phyloP scores from a whole-genome alignment of 1,140 invertebrate species.

The Drosophila prosaltans region DNA sequence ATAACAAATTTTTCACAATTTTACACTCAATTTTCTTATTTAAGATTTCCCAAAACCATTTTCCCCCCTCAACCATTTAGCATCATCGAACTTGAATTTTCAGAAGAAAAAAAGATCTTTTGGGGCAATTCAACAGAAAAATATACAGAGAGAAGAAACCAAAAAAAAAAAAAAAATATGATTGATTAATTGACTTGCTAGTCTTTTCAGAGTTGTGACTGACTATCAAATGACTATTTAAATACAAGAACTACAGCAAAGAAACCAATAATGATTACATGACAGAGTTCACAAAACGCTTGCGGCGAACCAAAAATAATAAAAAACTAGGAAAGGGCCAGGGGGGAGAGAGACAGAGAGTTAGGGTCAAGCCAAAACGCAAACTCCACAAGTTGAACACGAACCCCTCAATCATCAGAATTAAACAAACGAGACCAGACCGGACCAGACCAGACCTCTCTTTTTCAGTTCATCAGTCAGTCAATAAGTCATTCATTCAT shows the following conservation, averaged over 20 bases:
- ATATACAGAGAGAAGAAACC: neutral
- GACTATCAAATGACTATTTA: slow-evolving; percentile 65
- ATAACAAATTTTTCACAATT: slow-evolving; percentile 20
- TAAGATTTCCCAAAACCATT: slow-evolving; percentile 17
- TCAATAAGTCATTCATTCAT: neutral
- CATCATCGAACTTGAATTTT: neutral
- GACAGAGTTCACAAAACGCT: slow-evolving; percentile 29
- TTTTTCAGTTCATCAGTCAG: neutral
- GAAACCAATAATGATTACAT: slow-evolving; percentile 62
- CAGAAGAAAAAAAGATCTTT: neutral
- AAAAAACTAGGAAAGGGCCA: neutral
- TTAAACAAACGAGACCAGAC: neutral
- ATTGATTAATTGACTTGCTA: slow-evolving; percentile 72
- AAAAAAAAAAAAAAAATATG: slow-evolving; percentile 52
- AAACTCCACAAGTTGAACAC: slow-evolving; percentile 10
- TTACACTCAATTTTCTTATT: slow-evolving; percentile 19
- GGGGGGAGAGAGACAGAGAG: neutral
- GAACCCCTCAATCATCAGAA: slow-evolving; percentile 8
- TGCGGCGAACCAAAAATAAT: slow-evolving; percentile 10
- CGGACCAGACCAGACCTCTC: neutral
- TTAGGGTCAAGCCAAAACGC: neutral
- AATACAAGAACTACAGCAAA: slow-evolving; percentile 46
- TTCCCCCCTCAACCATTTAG: slow-evolving; percentile 8
- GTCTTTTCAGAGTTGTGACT: slow-evolving; percentile 50
- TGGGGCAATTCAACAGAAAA: slow-evolving; percentile 9